Conservation (phyloP, 2,113 vertebrate genomes). For the Caloenas nicobarica region DNA sequence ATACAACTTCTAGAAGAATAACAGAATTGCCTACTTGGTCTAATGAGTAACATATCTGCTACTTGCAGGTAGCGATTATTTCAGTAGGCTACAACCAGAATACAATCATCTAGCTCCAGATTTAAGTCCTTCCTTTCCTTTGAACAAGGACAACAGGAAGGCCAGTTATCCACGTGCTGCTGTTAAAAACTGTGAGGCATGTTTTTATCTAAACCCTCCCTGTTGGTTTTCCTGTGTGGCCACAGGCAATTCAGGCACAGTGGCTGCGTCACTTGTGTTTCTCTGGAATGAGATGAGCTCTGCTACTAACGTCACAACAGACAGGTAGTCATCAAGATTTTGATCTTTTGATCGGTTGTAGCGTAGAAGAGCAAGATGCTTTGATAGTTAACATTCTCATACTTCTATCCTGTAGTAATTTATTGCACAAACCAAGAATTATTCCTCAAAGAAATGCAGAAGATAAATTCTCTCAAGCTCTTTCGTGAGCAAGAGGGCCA, state of each 20-base stretch:
- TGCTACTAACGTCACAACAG: background rate
- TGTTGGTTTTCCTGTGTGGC: background rate
- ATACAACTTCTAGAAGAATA: background rate
- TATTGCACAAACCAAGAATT: background rate
- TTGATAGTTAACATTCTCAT: background rate
- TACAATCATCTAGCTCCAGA: background rate
- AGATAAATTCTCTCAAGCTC: background rate
- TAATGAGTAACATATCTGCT: background rate
- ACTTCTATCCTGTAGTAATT: background rate
- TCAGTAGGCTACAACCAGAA: background rate
- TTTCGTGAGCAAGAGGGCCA: background rate
- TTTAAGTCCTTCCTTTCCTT: background rate
- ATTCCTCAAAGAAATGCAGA: background rate
- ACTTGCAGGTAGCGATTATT: background rate
- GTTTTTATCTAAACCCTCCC: background rate
- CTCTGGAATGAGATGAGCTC: background rate
- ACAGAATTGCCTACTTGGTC: rapidly evolving
- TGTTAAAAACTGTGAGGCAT: background rate
- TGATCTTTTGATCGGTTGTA: background rate
- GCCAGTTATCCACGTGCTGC: background rate
- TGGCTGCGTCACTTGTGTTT: background rate
- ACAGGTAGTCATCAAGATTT: background rate
- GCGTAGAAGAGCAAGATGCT: background rate
- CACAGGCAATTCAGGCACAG: background rate
- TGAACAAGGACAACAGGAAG: background rate